phyloP scores from a whole-genome alignment of 2,888 invertebrate genomes.

The Octonoba sinensis region DNA sequence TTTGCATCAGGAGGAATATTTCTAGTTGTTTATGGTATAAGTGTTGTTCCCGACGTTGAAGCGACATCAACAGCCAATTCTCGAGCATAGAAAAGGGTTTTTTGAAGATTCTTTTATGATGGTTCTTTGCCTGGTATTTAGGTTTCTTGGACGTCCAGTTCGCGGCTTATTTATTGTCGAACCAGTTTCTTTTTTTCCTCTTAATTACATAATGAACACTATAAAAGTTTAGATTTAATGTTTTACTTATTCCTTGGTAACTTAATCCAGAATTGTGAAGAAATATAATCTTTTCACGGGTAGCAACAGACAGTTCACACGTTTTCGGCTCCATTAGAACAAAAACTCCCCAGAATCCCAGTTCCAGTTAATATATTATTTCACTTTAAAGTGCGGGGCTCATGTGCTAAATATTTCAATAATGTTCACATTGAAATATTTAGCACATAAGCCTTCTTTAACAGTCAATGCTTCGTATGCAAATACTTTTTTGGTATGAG shows the following conservation, averaged over 20 bases:
- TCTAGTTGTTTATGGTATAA: constrained; percentile 2
- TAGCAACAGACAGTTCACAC: neutral
- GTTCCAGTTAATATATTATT: constrained; percentile 4
- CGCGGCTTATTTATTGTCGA: constrained; percentile 1
- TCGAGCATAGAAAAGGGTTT: neutral
- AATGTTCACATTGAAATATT: constrained; percentile 1
- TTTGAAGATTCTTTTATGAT: constrained; percentile 4
- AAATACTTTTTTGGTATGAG: constrained; percentile 4
- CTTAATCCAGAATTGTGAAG: neutral
- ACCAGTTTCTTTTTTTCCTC: constrained; percentile 5
- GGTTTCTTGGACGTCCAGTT: constrained; percentile 10
- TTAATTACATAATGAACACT: constrained; percentile 2
- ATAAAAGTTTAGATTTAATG: constrained; percentile 4
- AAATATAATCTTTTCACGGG: neutral
- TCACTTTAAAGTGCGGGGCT: constrained; percentile 2
- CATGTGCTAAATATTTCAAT: neutral
- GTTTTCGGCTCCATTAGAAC: constrained; percentile 4
- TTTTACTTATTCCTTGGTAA: constrained; percentile 1
- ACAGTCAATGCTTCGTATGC: constrained; percentile 5
- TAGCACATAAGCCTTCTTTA: constrained; percentile 1
- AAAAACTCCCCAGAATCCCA: constrained; percentile 1
- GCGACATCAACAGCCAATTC: neutral
- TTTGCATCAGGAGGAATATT: constrained; percentile 1
- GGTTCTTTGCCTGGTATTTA: neutral
- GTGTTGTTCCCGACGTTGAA: constrained; percentile 1